Conservation (phyloP, 2,113 vertebrate genomes). For the Microtus richardsoni region DNA sequence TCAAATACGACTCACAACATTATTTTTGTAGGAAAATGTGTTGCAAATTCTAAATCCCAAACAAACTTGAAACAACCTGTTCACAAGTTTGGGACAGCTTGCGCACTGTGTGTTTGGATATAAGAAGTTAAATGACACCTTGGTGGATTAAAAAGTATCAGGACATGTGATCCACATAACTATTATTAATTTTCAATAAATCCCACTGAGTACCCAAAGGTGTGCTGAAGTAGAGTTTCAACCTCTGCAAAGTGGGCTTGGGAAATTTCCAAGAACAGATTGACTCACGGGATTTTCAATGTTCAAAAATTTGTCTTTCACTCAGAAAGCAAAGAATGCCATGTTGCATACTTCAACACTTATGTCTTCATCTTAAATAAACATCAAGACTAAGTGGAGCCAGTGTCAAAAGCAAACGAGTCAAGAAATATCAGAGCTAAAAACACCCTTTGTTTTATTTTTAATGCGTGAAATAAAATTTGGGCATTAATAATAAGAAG, state of each 20-base stretch:
- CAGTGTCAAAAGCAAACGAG: slow-evolving; percentile 63
- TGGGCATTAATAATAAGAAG: slow-evolving; percentile 31
- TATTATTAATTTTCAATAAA: slow-evolving; percentile 77
- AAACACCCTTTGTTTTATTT: slow-evolving; percentile 55
- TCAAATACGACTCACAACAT: slow-evolving; percentile 54
- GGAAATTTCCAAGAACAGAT: slow-evolving; percentile 78
- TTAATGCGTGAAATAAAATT: slow-evolving; percentile 63
- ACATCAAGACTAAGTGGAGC: slow-evolving; percentile 60
- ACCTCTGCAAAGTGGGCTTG: slow-evolving; percentile 67
- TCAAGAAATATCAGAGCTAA: slow-evolving; percentile 62
- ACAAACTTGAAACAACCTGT: slow-evolving; percentile 79
- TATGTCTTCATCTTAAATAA: slow-evolving; percentile 74
- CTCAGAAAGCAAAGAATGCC: slow-evolving; percentile 73
- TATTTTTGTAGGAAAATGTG: slow-evolving; percentile 73
- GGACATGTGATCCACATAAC: slow-evolving; percentile 59
- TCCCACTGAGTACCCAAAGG: slow-evolving; percentile 61
- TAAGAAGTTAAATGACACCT: slow-evolving; percentile 74
- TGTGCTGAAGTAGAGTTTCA: slow-evolving; percentile 72
- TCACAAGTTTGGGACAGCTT: slow-evolving; percentile 76
- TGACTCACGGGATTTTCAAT: slow-evolving; percentile 75
- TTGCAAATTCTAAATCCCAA: slow-evolving; percentile 66
- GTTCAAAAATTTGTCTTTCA: slow-evolving; percentile 75
- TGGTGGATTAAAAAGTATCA: slow-evolving; percentile 64
- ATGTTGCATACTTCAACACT: slow-evolving; percentile 77
- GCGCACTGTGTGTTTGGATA: slow-evolving; percentile 65